Evolutionary conservation across 2,113 vertebrate species (phyloP), one percentile per base, ranked within the genome.

Genomic region (Noturus placidus): DNA sequence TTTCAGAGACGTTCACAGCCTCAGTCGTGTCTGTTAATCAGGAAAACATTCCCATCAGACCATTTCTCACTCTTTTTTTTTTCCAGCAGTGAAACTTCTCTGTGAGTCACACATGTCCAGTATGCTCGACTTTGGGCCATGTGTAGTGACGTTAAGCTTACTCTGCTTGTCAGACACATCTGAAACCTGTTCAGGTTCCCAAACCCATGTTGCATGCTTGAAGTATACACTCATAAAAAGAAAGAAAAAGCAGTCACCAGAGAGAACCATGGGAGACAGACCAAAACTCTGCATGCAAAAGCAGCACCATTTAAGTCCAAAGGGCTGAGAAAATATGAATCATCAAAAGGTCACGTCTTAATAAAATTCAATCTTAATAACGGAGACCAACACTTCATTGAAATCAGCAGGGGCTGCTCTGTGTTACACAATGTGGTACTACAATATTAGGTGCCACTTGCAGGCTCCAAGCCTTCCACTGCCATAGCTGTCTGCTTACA

Each of bases 301-400:
- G 54, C 79, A 81, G 79, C 27, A 67, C n/a, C 33, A 25, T 38
- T 61, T 38, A 56, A 82, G 17, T 17, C 0, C 78, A 57, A 56
- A 61, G 38, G 7, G 81, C 20, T 83, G 59, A 65, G 25, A 4
- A 65, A 65, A 50, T 38, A 52, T 46, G 42, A 46, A 46, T 46
- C 42, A 46, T 83, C 14, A 33, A 61, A 78, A 82, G 79, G 79
- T 61, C 33, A 67, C 4, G 1, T 25, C 79, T 38, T 82, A 82
- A 82, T 82, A 42, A 50, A 83, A n/a, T 50, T 65, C 57, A 46
- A 20, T 46, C 61, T 83, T 83, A 83, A 65, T 50, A 83, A 83
- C 38, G 4, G 38, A 83, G 25, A 46, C 30, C 38, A 65, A 82
- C 61, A 63, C 17, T 65, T 83, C 59, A n/a, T 38, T 65, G 38